A percentile compares a stretch with the other conserved stretches of the same genome.
phyloP scores from a whole-genome alignment of 1,140 invertebrate species.

The Vanessa tameamea region DNA sequence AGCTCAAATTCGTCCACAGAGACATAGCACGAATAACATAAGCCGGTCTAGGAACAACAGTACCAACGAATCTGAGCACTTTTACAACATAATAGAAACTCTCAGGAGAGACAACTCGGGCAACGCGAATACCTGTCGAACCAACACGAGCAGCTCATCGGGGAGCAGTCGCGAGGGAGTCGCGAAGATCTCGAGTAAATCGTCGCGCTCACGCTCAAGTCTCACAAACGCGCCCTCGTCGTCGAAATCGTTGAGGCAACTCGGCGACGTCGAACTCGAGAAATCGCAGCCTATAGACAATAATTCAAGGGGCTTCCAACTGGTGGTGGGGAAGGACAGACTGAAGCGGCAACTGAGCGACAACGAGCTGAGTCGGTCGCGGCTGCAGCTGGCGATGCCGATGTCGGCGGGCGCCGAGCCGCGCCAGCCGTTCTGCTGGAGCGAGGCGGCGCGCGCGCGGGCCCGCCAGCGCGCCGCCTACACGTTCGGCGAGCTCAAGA shows the following conservation, averaged over 20 bases:
- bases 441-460: slow-evolving; percentile 37
- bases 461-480: slow-evolving; percentile 46
- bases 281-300: slow-evolving; percentile 38
- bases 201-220: slow-evolving; percentile 42
- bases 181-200: slow-evolving; percentile 27
- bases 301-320: slow-evolving; percentile 57
- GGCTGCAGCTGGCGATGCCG: slow-evolving; percentile 63
- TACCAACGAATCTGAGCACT: slow-evolving; percentile 59
- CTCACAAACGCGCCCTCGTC: slow-evolving; percentile 37
- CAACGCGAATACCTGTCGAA: slow-evolving; percentile 43
- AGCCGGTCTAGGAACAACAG: slow-evolving; percentile 53
- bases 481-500: slow-evolving; percentile 73
- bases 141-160: slow-evolving; percentile 61
- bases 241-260: slow-evolving; percentile 51
- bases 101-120: slow-evolving; percentile 47
- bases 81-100: slow-evolving; percentile 67
- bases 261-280: slow-evolving; percentile 58
- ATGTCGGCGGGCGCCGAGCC: slow-evolving; percentile 70
- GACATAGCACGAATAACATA: slow-evolving; percentile 61
- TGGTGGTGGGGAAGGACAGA: slow-evolving; percentile 68
- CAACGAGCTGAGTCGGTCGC: slow-evolving; percentile 59
- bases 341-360: slow-evolving; percentile 67
- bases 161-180: slow-evolving; percentile 51
- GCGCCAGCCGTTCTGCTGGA: slow-evolving; percentile 59
- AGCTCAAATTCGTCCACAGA: slow-evolving; percentile 59